Percentiles rank a stretch among this genome's conserved stretches.
phyloP scores from a whole-genome alignment of 1,140 invertebrate species.

The Orius insidiosus region DNA sequence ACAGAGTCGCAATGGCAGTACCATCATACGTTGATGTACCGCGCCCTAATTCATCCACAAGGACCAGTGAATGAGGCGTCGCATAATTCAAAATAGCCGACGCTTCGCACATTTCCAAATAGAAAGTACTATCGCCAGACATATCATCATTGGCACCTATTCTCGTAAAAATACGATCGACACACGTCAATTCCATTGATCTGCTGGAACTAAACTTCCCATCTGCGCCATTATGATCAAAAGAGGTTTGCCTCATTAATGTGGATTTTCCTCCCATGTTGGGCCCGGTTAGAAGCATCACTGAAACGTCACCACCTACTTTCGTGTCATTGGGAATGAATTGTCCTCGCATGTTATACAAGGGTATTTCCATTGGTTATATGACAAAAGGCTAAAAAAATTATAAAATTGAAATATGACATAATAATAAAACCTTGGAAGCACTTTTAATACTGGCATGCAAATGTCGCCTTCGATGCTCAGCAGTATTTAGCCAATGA shows the following conservation, averaged over 20 bases:
- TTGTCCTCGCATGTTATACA: constrained; percentile 48
- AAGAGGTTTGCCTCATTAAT: constrained; percentile 84
- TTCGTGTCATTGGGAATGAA: constrained; percentile 73
- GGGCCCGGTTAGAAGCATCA: constrained; percentile 73
- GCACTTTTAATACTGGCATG: constrained; percentile 47
- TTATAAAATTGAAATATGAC: background rate
- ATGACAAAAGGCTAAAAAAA: constrained; percentile 56
- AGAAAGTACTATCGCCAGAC: constrained; percentile 87
- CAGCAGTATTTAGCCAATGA: constrained; percentile 62
- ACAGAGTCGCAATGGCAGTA: constrained; percentile 87
- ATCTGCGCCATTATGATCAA: constrained; percentile 84
- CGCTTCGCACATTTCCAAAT: constrained; percentile 87
- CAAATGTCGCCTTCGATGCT: constrained; percentile 50
- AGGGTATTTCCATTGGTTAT: constrained; percentile 82
- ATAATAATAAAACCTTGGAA: constrained; percentile 23
- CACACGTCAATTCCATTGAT: constrained; percentile 53
- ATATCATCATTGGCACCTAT: constrained; percentile 87
- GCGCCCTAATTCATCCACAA: constrained; percentile 85
- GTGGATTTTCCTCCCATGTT: constrained; percentile 99
- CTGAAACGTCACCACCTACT: constrained; percentile 34
- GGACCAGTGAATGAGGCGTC: constrained; percentile 69
- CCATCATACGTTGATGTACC: constrained; percentile 93
- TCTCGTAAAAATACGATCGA: constrained; percentile 89
- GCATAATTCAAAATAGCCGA: constrained; percentile 76
- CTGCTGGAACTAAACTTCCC: constrained; percentile 83